Evolutionary conservation across 92 coral and sea anemone genomes (phyloP).

Genomic region (Bergia sp.): DNA sequence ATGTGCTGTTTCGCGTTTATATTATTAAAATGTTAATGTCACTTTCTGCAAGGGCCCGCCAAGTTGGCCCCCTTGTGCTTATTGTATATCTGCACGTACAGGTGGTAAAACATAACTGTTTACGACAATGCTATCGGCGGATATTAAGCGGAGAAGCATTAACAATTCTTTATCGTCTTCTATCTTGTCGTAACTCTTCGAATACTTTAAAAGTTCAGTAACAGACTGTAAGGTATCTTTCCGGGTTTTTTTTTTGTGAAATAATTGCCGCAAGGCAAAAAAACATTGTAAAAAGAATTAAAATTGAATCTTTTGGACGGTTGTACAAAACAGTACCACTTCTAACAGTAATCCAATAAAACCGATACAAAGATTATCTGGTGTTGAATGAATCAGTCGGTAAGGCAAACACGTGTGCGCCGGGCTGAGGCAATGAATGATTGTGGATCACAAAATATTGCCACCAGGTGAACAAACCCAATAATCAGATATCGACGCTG

Average conservation of each 20-base stretch:
- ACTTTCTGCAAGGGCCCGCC: background rate
- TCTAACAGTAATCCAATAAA: constrained; percentile 8
- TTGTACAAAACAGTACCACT: background rate
- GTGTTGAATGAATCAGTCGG: background rate
- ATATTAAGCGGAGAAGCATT: background rate
- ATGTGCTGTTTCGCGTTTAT: background rate
- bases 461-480: background rate
- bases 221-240: background rate
- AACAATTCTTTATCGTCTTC: background rate
- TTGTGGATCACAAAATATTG: background rate
- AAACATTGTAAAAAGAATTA: background rate
- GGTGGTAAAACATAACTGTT: constrained; percentile 9
- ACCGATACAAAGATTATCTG: background rate
- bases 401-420: background rate
- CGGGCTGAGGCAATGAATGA: background rate
- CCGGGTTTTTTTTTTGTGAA: background rate
- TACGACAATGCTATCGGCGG: background rate
- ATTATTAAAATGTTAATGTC: background rate
- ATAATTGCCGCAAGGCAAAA: constrained; percentile 9
- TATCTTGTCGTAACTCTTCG: background rate
- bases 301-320: constrained; percentile 1
- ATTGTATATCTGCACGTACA: background rate
- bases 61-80: background rate
- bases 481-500: background rate
- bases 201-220: background rate